Conservation (phyloP, 1,140 invertebrate genomes). For the Lepidurus arcticus region DNA sequence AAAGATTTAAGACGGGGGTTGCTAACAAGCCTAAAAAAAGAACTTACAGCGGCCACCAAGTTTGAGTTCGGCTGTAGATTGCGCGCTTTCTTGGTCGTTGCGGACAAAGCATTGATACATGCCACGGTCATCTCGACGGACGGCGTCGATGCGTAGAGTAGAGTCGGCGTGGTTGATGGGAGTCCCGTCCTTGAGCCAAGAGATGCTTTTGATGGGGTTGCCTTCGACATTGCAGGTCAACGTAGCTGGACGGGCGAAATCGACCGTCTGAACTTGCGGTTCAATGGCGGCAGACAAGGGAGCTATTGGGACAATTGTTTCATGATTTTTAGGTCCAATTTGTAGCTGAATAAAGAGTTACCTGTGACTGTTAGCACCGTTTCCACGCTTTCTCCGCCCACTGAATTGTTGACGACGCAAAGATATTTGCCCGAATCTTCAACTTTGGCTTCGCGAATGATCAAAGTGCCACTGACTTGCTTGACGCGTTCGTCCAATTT, state of each 20-base stretch:
- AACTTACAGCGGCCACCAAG: constrained; percentile 79
- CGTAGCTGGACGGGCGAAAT: constrained; percentile 81
- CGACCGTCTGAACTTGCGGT: constrained; percentile 81
- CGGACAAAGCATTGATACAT: constrained; percentile 96
- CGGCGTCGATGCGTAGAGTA: constrained; percentile 74
- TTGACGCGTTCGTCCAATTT: constrained; percentile 77
- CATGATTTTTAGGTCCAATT: background rate
- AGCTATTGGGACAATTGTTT: constrained; percentile 48
- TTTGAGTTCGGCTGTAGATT: constrained; percentile 84
- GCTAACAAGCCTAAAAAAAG: background rate
- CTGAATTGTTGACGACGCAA: constrained; percentile 89
- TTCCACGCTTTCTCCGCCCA: constrained; percentile 85
- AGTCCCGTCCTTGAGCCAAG: constrained; percentile 89
- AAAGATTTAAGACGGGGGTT: background rate
- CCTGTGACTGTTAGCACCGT: constrained; percentile 84
- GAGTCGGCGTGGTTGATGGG: constrained; percentile 69
- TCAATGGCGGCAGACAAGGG: constrained; percentile 79
- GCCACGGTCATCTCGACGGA: constrained; percentile 90
- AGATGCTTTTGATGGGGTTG: constrained; percentile 79
- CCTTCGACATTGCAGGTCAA: constrained; percentile 86
- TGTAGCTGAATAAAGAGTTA: constrained; percentile 39
- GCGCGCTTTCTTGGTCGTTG: constrained; percentile 88
- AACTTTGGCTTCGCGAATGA: constrained; percentile 81
- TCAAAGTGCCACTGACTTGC: constrained; percentile 88
- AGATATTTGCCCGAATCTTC: constrained; percentile 83